Evolutionary conservation across 2,888 invertebrate species (phyloP).

Genomic region (Biston stratarius): DNA sequence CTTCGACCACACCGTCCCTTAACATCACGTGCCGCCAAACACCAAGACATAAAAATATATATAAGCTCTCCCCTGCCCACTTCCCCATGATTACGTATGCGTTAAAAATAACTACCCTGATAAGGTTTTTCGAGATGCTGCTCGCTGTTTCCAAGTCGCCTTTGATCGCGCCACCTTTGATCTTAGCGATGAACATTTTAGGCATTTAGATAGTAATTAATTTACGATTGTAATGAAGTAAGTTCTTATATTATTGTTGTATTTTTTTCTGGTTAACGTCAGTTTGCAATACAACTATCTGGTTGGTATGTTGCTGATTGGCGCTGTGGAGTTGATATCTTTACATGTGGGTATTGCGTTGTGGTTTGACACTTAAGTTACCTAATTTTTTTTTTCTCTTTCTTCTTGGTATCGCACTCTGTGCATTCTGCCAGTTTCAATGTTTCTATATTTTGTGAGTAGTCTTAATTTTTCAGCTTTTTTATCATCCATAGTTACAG

Average conservation of each 20-base stretch:
- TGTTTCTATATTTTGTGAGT: too few relatives aligned
- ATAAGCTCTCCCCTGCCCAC: too few relatives aligned
- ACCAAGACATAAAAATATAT: too few relatives aligned
- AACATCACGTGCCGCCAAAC: too few relatives aligned
- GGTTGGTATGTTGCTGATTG: background rate
- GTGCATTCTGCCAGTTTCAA: too few relatives aligned
- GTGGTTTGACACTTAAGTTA: too few relatives aligned
- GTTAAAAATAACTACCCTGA: background rate
- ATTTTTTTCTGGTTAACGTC: background rate
- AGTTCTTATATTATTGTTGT: background rate
- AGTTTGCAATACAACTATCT: background rate
- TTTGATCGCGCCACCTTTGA: slow-evolving; percentile 26
- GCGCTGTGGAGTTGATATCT: background rate
- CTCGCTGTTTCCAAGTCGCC: slow-evolving; percentile 38
- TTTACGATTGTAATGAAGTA: background rate
- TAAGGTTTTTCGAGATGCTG: slow-evolving; percentile 11
- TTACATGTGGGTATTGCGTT: too few relatives aligned
- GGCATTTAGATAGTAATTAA: slow-evolving; percentile 7
- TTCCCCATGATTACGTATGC: background rate
- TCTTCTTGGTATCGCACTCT: too few relatives aligned
- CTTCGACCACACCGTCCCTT: too few relatives aligned
- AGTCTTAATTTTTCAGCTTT: too few relatives aligned
- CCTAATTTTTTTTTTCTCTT: too few relatives aligned
- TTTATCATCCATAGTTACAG: too few relatives aligned
- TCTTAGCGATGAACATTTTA: slow-evolving; percentile 21